phyloP scores from a whole-genome alignment of 1,140 invertebrate species.

The fruit fly (Drosophila melanogaster) region Release_6_plus_ISO1_MT NT_033779.5:20048001-20048500 shows the following conservation, averaged over 20 bases:
- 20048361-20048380: conserved; percentile 37
- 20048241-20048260: conserved; percentile 36
- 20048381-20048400: conserved; percentile 52
- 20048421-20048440: conserved; percentile 73
- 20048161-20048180: not conserved
- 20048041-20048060: not conserved
- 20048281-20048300: conserved; percentile 47
- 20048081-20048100: not conserved
- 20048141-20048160: not conserved
- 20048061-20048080: not conserved
- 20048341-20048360: conserved; percentile 25
- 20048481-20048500: conserved; percentile 27
- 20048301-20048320: conserved; percentile 52
- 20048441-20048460: conserved; percentile 69
- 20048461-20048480: conserved; percentile 32
- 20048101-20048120: not conserved
- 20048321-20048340: conserved; percentile 21
- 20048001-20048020: too few relatives aligned
- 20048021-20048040: not conserved
- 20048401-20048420: conserved; percentile 50
- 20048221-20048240: conserved; percentile 55
- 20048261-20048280: conserved; percentile 21
- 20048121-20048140: not conserved
- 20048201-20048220: conserved; percentile 35
- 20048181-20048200: conserved; percentile 17